Percentiles rank a stretch among this genome's conserved stretches.
These are phyloP conservation scores for Zaprionus ornatus DNA, from an alignment of 1,140 invertebrate genomes.

Conservation along the genomic window DNA sequence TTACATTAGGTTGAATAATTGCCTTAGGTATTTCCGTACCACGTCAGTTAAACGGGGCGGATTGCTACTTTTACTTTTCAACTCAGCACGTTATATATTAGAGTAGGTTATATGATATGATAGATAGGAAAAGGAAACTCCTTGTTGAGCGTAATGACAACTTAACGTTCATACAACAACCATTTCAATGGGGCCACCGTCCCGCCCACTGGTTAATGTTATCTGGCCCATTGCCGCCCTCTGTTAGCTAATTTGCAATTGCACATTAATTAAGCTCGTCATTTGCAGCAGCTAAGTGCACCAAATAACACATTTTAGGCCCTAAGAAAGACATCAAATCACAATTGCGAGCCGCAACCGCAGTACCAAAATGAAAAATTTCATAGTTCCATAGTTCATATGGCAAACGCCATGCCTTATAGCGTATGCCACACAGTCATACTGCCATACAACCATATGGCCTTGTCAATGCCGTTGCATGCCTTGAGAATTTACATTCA, in stretches of 20 bases:
- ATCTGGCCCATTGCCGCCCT: constrained; percentile 4
- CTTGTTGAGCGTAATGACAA: neutral
- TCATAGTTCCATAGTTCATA: constrained; percentile 9
- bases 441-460: constrained; percentile 30
- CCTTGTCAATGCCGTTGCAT: constrained; percentile 76
- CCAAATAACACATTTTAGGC: constrained; percentile 55
- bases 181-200: neutral
- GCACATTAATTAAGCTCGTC: constrained; percentile 30
- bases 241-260: constrained; percentile 14
- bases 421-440: neutral
- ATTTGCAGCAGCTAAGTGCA: constrained; percentile 44
- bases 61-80: constrained; percentile 18
- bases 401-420: constrained; percentile 10
- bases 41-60: neutral
- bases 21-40: neutral
- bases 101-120: neutral
- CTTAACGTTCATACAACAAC: neutral
- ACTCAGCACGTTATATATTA: neutral
- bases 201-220: constrained; percentile 20
- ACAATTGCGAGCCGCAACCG: constrained; percentile 17
- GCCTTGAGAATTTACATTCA: constrained; percentile 62
- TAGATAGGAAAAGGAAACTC: neutral
- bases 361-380: constrained; percentile 5
- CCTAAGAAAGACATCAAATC: constrained; percentile 52
- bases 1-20: neutral